Base-by-base conservation (phyloP, 37 sponge, comb jelly and placozoan genomes). In the Chondrosia reniformis region DNA sequence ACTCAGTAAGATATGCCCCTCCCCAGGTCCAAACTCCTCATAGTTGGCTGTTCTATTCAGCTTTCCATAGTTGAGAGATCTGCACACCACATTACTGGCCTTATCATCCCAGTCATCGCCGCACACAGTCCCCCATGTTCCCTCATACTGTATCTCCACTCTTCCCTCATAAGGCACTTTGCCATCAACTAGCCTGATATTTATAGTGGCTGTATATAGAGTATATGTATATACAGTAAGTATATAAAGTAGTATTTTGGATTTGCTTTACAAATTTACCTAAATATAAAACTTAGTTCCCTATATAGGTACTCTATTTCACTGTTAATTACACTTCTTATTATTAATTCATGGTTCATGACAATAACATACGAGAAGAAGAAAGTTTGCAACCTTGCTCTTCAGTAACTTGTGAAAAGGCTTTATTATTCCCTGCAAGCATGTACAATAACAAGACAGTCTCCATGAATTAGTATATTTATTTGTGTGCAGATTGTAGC, bases 51-150 rank as follows among this genome's bases (percentile, higher is more conserved):
- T 40, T 67, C 41, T 67, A 6, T 36, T 21, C 21, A 30, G 4
- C 28, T 7, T 7, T 7, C 17, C 17, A 13, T 30, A 59, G 6
- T 30, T 13, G 7, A 59, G 61, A 30, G 61, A 59, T 59, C 28
- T 59, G 61, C 61, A 59, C 9, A 59, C 61, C 30, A 89, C 79
- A 15, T 37, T 77, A 40, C 85, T 85, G 30, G 81, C 85, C 0
- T 12, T 40, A 0, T 55, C 7, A 37, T 67, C 76, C 89, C 89
- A 89, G 38, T 78, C 78, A 59, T 84, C 79, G 42, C 84, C 83
- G 80, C 93, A 92, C 0, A 92, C 75, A 28, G 93, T 82, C 9
- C 85, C 86, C 89, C 86, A 92, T 28, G 77, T 72, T 10, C 38
- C 58, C 33, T 92, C 69, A 75, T 88, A 79, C 65, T 67, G 79